Evolutionary conservation across 2,888 invertebrate species (phyloP), one percentile per base, ranked within the genome.

Genomic region (Vesta saturnalis): DNA sequence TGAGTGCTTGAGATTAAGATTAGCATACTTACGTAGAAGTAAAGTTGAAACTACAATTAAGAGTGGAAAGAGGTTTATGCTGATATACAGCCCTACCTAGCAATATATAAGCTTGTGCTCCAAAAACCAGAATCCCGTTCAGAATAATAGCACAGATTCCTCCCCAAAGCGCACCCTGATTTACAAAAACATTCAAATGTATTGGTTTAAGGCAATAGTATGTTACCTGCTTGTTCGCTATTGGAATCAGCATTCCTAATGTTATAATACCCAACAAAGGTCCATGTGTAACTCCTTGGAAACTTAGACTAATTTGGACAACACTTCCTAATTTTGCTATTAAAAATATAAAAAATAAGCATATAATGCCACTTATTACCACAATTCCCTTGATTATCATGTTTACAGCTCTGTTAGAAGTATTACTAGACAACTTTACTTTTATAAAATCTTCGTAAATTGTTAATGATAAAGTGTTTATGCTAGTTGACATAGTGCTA

Each of bases 341-440:
- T 14, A 87, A 79, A 83, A 89, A 89, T 1, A 90, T 86, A 15
- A 96, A 83, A 0, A 86, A 90, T 73, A 96, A 93, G 15, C 93
- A 93, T 14, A 93, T 78, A 0, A 90, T 80, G 0, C 96, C 96
- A 6, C 77, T 67, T 0, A 78, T 49, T 3, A 84, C 73, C 0
- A 84, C 83, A 19, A 84, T 72, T 71, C 86, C 83, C 83, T 89
- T 89, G 86, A 90, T 88, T 54, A 89, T 86, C 67, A 84, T 85
- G 60, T 88, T 88, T 30, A 89, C 88, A 0, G 85, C 80, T 18
- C 82, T 78, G 75, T 89, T 89, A 19, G 83, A 85, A 0, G 85
- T 84, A 55, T 81, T 83, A 55, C 83, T 83, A 0, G 87, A 86
- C 78, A 89, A 84, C 72, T 76, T 87, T 0, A 85, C 85, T 57